Evolutionary conservation across 2,113 vertebrate species (phyloP).

Genomic region (Hyperopisus bebe): DNA sequence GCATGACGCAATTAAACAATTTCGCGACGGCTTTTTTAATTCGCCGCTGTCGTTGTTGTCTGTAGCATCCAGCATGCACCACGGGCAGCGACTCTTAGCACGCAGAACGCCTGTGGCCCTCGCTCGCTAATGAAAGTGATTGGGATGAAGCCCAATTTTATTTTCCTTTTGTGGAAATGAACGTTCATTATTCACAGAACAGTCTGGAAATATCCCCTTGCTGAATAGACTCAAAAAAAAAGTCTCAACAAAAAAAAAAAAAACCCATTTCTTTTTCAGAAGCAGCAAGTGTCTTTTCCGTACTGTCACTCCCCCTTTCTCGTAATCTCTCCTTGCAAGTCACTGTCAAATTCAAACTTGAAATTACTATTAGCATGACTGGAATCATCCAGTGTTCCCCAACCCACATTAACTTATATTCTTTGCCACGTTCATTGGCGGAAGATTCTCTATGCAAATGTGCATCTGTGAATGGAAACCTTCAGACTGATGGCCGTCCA

Average conservation of each 20-base stretch:
- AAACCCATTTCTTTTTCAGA: background rate
- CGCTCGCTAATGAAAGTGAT: background rate
- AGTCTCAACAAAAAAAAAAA: background rate
- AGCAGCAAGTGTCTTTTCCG: background rate
- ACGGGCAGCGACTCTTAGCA: background rate
- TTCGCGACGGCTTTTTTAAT: background rate
- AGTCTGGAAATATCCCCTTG: background rate
- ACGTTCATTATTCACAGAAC: background rate
- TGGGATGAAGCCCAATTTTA: background rate
- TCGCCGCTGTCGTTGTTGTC: background rate
- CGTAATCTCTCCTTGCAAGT: background rate
- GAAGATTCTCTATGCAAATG: background rate
- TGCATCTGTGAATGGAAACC: background rate
- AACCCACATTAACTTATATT: background rate
- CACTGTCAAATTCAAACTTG: background rate
- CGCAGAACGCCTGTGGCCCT: background rate
- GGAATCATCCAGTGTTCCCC: background rate
- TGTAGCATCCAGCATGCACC: too few relatives aligned
- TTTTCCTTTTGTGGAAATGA: conserved; percentile 1
- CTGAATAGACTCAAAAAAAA: background rate
- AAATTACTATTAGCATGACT: background rate
- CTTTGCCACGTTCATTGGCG: background rate
- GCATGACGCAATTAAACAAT: background rate
- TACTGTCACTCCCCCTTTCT: background rate
- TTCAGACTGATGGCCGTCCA: background rate